These are phyloP conservation scores for Odontophorus gujanensis DNA, from an alignment of 2,113 vertebrate genomes.

Conservation along the genomic window DNA sequence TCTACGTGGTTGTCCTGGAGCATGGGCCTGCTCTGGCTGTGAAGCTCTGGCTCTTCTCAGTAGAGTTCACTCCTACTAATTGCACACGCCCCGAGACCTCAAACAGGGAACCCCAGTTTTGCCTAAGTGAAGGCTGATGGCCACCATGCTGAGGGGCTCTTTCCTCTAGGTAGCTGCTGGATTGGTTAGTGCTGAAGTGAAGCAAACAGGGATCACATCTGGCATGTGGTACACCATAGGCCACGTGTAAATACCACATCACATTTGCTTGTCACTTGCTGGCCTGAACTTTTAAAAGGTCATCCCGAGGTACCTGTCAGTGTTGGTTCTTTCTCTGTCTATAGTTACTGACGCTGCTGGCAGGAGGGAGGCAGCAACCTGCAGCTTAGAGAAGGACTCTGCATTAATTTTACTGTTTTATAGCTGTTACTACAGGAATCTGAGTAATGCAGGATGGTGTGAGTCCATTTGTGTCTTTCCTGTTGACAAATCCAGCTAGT, in stretches of 20 bases:
- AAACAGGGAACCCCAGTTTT: background rate
- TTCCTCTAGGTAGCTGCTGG: background rate
- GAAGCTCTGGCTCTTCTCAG: conserved; percentile 38
- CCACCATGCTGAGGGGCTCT: background rate
- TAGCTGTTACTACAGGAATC: background rate
- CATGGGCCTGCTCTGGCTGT: background rate
- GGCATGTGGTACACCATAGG: rapidly evolving
- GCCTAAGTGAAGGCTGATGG: background rate
- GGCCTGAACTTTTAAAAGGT: background rate
- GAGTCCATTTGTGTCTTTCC: background rate
- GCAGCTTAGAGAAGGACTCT: background rate
- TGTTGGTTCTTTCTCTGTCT: background rate
- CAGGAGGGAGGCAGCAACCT: background rate
- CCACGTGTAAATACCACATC: background rate
- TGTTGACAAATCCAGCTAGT: background rate
- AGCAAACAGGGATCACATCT: background rate
- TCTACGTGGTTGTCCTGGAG: background rate
- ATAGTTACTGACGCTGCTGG: background rate
- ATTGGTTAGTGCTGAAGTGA: background rate
- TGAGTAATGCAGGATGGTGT: background rate
- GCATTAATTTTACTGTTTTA: background rate
- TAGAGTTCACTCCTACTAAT: conserved; percentile 29
- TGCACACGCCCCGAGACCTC: background rate
- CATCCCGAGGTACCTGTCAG: background rate
- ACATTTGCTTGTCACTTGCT: background rate